Evolutionary conservation across 2,797 vertebrate species (phyloP), one percentile per base, ranked within the genome.

Genomic region (Garrulus glandarius): DNA sequence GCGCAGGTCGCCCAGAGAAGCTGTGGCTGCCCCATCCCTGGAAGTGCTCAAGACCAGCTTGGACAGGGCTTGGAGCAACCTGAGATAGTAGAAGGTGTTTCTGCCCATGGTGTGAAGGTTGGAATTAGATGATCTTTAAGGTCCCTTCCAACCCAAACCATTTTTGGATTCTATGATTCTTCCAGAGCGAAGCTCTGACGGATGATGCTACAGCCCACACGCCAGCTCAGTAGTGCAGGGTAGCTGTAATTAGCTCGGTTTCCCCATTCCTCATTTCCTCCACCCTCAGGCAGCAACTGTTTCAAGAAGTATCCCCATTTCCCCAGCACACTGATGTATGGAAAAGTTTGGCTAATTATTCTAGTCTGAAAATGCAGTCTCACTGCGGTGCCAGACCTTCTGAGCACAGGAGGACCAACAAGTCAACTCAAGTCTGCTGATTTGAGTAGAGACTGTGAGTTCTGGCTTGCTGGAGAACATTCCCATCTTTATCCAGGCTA

Each of bases 311-410:
- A 82, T 87, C 70, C 50, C 43, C 13, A 34, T 91, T 93, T 95
- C 94, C 75, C 69, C 88, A 94, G 96, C 92, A 88, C 46, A 9
- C 3, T 36, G 39, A 47, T 13, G 29, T 20, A 22, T 37, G 70
- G 88, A 92, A 85, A 93, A 56, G 43, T 60, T 92, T 83, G 78
- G 57, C 50, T 84, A n/a, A n/a, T 90, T 95, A 53, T 46, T 84
- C 82, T 85, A 70, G 87, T 79, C 60, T 72, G 68, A 94, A 93
- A 93, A 86, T 83, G 94, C 72, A 78, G 53, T 63, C 67, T 71
- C 44, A 2, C 56, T 56, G 52, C 22, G 32, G 47, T 89, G 76
- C 76, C 71, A 92, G 91, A 52, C 85, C 81, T 78, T 84, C 21
- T 70, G 71, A 92, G 60, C 59, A 26, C 63, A 79, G 78, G 43